phyloP scores from a whole-genome alignment of 2,797 vertebrate species.

The Aphelocoma californica region DNA sequence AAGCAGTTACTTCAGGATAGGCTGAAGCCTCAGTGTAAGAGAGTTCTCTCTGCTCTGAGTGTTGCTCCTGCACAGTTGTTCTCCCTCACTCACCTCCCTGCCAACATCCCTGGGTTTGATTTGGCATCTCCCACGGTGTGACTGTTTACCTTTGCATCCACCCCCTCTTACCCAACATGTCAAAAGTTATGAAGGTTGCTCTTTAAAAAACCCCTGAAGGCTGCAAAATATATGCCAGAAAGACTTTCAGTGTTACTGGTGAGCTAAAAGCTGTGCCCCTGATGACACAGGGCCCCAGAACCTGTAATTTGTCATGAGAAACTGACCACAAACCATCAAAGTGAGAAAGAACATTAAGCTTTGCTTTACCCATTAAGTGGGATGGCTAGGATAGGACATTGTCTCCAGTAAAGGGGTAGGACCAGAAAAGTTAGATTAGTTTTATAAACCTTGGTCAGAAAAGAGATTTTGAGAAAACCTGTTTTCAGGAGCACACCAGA shows the following conservation, averaged over 20 bases:
- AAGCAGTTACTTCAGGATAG: not conserved
- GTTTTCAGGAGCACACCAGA: not conserved
- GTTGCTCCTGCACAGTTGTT: not conserved
- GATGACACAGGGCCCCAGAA: not conserved
- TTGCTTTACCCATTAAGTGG: not conserved
- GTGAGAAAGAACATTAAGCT: not conserved
- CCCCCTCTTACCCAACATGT: conserved; percentile 56
- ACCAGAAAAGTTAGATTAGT: not conserved
- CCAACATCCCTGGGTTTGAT: not conserved
- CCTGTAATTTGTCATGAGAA: not conserved
- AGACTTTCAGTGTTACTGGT: not conserved
- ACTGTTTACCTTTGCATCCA: conserved; percentile 48
- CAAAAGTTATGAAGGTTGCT: conserved; percentile 16
- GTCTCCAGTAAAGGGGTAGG: not conserved
- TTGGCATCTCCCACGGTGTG: not conserved
- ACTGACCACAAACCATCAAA: not conserved
- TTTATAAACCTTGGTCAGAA: not conserved
- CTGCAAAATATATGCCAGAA: conserved; percentile 1
- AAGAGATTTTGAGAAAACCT: not conserved
- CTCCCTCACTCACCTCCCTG: not conserved
- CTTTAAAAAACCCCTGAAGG: not conserved
- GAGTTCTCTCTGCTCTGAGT: not conserved
- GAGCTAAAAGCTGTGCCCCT: not conserved
- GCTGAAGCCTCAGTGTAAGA: not conserved
- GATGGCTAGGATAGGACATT: not conserved